phyloP scores from a whole-genome alignment of 2,797 vertebrate species.

The Sebastes vulpes region DNA sequence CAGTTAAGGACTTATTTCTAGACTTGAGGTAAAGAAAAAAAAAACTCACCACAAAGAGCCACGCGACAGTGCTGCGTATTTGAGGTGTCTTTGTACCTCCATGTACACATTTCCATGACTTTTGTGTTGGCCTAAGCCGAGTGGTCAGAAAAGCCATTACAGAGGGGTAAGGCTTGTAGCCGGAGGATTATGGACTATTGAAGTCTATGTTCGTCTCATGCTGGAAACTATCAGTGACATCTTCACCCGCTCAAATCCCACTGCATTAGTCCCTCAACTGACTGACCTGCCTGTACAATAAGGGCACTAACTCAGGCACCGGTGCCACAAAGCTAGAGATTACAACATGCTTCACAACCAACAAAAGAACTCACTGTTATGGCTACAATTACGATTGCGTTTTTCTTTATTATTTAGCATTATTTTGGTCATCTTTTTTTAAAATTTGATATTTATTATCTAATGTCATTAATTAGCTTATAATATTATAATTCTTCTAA shows the following conservation, averaged over 20 bases:
- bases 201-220: slow-evolving; percentile 77
- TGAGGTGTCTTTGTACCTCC: slow-evolving; percentile 54
- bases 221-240: slow-evolving; percentile 82
- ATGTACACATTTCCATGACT: slow-evolving; percentile 79
- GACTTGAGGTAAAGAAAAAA: neutral
- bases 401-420: neutral
- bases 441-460: neutral
- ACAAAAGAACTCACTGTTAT: slow-evolving; percentile 1
- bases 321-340: slow-evolving; percentile 15
- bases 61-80: neutral
- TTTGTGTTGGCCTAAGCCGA: slow-evolving; percentile 76
- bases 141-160: slow-evolving; percentile 84
- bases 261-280: slow-evolving; percentile 69
- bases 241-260: slow-evolving; percentile 83
- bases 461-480: neutral
- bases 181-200: slow-evolving; percentile 78
- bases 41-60: neutral
- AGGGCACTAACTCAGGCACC: slow-evolving; percentile 36
- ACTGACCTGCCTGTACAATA: slow-evolving; percentile 69
- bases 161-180: slow-evolving; percentile 76
- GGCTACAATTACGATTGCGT: neutral
- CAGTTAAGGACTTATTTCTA: neutral
- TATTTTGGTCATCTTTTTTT: neutral
- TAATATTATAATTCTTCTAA: neutral
- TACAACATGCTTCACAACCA: slow-evolving; percentile 15